Evolutionary conservation across 2,113 vertebrate genomes (phyloP), one percentile per base, ranked within the genome.

Genomic region (Rhinolophus sinicus): DNA sequence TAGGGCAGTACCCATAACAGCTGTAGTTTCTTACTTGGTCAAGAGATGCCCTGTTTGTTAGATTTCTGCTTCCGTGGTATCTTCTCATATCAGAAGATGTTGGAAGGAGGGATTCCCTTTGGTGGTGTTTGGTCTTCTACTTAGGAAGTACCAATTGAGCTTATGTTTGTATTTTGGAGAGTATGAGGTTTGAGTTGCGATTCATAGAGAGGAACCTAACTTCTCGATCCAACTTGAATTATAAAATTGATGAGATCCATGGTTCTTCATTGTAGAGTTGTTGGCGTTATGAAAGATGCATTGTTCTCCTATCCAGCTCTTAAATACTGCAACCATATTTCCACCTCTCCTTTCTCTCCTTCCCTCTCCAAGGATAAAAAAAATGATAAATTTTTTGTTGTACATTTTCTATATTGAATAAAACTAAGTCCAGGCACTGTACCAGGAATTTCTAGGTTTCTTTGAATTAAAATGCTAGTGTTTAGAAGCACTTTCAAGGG

Each of bases 91-190:
- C 33, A 67, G 33, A 92, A 93, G 38, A 81, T 60, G 13, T 65
- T 93, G 64, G 54, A 93, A 95, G 58, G 54, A 78, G 14, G 26
- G 54, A 73, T 77, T 95, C 64, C 64, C 56, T 97, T 90, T 90
- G 67, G 56, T n/a, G n/a, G n/a, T 91, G 22, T 85, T 93, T 72
- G 38, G 19, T 94, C 22, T 78, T 92, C 65, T 91, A n/a, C 33
- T 93, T 96, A 69, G 67, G 83, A 96, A 90, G 81, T 84, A 87
- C 13, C 15, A 62, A 6, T 60, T 93, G 40, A 92, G 7, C 92
- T 89, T 67, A 86, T 78, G 44, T 96, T 93, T 77, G 40, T 95
- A 76, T 72, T 94, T 92, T 73, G 65, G 94, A 95, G 54, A 84
- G n/a, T 21, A 12, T 76, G 76, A 70, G 52, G 18, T 94, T 91